Evolutionary conservation across 2,113 vertebrate genomes (phyloP).

Genomic region (Zingel zingel): DNA sequence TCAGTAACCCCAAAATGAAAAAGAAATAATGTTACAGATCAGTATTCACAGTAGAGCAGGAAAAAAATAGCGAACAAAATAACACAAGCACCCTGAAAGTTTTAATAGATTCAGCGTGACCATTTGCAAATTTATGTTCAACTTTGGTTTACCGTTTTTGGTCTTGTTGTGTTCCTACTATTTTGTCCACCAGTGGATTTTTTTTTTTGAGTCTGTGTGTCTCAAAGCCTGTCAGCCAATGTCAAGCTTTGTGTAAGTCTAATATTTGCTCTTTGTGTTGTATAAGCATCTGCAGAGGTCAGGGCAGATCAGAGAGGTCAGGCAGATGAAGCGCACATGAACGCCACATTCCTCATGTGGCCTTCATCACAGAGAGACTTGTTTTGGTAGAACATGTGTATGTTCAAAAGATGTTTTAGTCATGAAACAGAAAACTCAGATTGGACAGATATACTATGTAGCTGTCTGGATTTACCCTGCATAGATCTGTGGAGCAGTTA

Average conservation of each 20-base stretch:
- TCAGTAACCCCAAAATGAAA: background rate
- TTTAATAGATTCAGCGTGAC: no score
- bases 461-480: no score
- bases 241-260: constrained; percentile 55
- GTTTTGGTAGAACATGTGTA: no score
- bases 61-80: background rate
- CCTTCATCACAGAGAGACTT: constrained; percentile 56
- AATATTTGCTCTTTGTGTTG: constrained; percentile 58
- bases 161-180: background rate
- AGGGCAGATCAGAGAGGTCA: constrained; percentile 44
- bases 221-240: constrained; percentile 1
- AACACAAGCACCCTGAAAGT: background rate
- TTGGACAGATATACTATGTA: no score
- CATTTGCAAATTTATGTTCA: no score
- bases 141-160: background rate
- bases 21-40: background rate
- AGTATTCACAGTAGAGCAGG: background rate
- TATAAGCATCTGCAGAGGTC: constrained; percentile 51
- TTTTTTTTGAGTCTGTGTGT: background rate
- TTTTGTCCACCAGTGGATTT: background rate
- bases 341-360: constrained; percentile 79
- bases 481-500: no score
- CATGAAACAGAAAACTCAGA: no score
- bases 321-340: constrained; percentile 59
- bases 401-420: no score